Evolutionary conservation across 2,797 vertebrate species (phyloP), one percentile per base, ranked within the genome.

Genomic region (Anniella stebbinsi): DNA sequence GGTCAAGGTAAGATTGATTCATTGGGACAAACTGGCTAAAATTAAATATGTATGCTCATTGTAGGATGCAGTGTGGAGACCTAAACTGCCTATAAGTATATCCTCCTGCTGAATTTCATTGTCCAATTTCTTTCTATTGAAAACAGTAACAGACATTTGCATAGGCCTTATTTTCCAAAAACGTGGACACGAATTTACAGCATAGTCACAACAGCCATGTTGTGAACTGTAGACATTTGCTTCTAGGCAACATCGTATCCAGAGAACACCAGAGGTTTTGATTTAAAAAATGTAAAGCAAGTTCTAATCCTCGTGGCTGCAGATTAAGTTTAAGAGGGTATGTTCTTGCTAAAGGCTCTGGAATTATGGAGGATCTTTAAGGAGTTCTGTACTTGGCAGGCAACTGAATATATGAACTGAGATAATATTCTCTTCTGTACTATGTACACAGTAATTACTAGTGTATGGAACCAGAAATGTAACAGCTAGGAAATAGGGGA

Each of bases 11-110:
- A 89, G 13, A 91, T 28, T 60, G 45, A 48, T 2, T 15, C 45
- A 88, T 18, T 89, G 54, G 85, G 1, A 88, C 0, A 5, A 93
- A 87, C 2, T 66, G 77, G 48, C 23, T 63, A 66, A 78, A 93
- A 91, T 77, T 73, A 86, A 72, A 81, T 7, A 70, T 1, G 17
- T 2, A 1, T 76, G 73, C 54, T 70, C 66, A 23, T 82, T 89
- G 33, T 33, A 63, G 87, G 54, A 84, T 18, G n/a, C 76, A 86
- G 84, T 76, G 60, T 86, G 77, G 2, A 12, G 73, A 90, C 4
- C 87, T 38, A 10, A 70, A 77, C 2, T 30, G 54, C 57, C 57
- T 88, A 54, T 54, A 78, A 33, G 36, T 2, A 66, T 33, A 87
- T 67, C 4, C 5, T 45, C 38, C 13, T 51, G 3, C 48, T 51